These are phyloP conservation scores for Salvator merianae DNA, from an alignment of 2,113 vertebrate species.

Conservation along the genomic window DNA sequence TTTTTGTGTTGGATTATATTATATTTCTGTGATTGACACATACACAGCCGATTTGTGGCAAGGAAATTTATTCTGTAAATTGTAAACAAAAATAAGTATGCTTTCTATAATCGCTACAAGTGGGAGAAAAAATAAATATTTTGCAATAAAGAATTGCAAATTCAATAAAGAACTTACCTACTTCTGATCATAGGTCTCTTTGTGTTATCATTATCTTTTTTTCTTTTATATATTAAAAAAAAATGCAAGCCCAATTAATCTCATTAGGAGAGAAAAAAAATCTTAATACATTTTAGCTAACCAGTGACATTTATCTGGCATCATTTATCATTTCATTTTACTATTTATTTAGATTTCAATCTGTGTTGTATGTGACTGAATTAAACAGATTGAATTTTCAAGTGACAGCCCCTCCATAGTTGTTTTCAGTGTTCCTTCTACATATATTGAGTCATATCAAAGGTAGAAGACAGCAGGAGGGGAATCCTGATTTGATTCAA, in stretches of 20 bases:
- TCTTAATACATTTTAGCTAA: neutral
- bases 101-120: neutral
- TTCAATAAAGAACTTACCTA: neutral
- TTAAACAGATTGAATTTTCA: slow-evolving; percentile 54
- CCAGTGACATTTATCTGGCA: neutral
- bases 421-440: slow-evolving; percentile 48
- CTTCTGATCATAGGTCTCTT: neutral
- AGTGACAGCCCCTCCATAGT: slow-evolving; percentile 38
- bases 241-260: slow-evolving; percentile 37
- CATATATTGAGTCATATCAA: slow-evolving; percentile 34
- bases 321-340: slow-evolving; percentile 19
- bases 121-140: neutral
- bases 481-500: slow-evolving; percentile 40
- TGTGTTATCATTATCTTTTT: neutral
- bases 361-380: slow-evolving; percentile 30
- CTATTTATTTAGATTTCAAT: slow-evolving; percentile 45
- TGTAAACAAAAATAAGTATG: neutral
- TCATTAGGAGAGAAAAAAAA: slow-evolving; percentile 31
- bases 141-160: too few species aligned
- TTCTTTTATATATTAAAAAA: too few species aligned
- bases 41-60: neutral
- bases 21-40: neutral
- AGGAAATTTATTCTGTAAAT: neutral
- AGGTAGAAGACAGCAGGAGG: slow-evolving; percentile 24
- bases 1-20: neutral